phyloP scores from a whole-genome alignment of 2,113 vertebrate species.

The Rhinopithecus roxellana region DNA sequence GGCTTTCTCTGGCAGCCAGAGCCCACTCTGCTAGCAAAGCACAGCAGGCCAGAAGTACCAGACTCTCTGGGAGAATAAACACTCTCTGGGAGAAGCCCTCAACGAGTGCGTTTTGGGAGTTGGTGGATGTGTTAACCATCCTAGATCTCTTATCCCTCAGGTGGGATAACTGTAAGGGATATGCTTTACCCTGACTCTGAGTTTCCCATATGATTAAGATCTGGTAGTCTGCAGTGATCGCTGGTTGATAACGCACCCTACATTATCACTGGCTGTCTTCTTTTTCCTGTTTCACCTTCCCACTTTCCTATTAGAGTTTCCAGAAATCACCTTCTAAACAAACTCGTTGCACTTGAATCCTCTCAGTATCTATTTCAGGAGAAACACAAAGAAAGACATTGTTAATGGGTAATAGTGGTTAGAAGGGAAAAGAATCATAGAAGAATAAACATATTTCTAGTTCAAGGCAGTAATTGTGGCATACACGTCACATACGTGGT shows the following conservation, averaged over 20 bases:
- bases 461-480: background rate
- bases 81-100: background rate
- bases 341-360: background rate
- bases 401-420: background rate
- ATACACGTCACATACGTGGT: background rate
- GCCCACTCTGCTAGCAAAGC: background rate
- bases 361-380: background rate
- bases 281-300: background rate
- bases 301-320: background rate
- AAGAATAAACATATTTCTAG: background rate
- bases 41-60: background rate
- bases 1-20: background rate
- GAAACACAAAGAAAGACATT: background rate
- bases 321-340: background rate
- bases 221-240: background rate
- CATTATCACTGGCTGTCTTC: background rate
- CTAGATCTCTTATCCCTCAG: background rate
- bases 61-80: background rate
- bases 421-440: background rate
- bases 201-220: background rate
- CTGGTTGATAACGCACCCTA: background rate
- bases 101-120: background rate
- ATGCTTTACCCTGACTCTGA: background rate
- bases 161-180: background rate
- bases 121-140: background rate